A percentile compares a stretch with the other conserved stretches of the same genome.
Conservation (phyloP, 2,113 vertebrate species). For the Mus spicilegus region DNA sequence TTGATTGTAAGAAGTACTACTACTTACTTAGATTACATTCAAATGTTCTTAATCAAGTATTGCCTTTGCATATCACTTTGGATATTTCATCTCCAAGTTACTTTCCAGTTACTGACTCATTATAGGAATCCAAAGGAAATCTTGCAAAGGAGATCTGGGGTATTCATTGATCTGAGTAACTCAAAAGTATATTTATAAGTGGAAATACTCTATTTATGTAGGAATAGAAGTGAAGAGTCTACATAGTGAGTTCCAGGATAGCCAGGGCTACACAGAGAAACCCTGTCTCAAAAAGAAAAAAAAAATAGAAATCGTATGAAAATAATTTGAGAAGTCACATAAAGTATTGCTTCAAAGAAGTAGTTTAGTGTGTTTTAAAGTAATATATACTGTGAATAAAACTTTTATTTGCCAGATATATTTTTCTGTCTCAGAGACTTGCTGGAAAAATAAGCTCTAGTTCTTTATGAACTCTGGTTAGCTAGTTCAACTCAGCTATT, state of each 20-base stretch:
- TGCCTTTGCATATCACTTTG: constrained; percentile 47
- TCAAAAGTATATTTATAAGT: constrained; percentile 43
- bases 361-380: not conserved
- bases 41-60: constrained; percentile 35
- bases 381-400: not conserved
- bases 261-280: too few relatives aligned
- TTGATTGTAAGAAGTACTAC: not conserved
- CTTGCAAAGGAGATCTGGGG: constrained; percentile 7
- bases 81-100: constrained; percentile 16
- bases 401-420: too few relatives aligned
- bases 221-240: not conserved
- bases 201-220: not conserved
- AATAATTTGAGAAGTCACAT: too few relatives aligned
- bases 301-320: too few relatives aligned
- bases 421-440: too few relatives aligned
- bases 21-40: not conserved
- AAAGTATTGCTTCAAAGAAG: constrained; percentile 18
- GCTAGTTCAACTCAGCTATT: too few relatives aligned
- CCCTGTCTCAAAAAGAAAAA: too few relatives aligned
- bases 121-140: not conserved
- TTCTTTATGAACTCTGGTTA: too few relatives aligned
- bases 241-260: too few relatives aligned
- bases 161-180: constrained; percentile 32
- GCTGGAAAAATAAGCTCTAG: too few relatives aligned
- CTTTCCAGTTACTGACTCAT: constrained; percentile 28